Base-by-base conservation (phyloP, 1,140 invertebrate genomes). In the Choristoneura fumiferana region DNA sequence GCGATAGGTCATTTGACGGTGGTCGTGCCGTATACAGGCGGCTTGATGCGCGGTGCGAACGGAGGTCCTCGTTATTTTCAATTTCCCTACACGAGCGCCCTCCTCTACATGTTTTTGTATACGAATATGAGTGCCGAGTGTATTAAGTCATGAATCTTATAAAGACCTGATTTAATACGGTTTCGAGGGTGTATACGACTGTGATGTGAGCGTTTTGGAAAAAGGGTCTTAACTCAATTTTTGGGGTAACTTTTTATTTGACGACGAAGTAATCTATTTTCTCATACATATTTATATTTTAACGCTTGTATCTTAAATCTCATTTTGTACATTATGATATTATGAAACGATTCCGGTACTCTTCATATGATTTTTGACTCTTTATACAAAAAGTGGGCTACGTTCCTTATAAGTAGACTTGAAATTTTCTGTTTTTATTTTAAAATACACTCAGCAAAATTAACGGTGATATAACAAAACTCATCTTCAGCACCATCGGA, bases 91-190 rank as follows among this genome's bases (percentile, higher is more conserved):
- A 80, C 76, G 74, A 83, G 71, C 82, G 74, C 76, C 72, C 77
- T 77, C 72, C 62, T 59, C 74, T 79, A 67, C 78, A 81, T 74
- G 67, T 77, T 80, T 80, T 80, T 74, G 69, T 82, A 72, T 77
- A 76, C 70, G 62, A 77, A 76, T 81, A 78, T 76, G 69, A 84
- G 69, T 69, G 60, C 67, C 64, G 74, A 76, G 76, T 81, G 81
- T 84, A 85, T 85, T 84, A 87, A 84, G 71, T 73, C 66, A 80
- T 87, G 81, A 88, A 84, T 87, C 82, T 84, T 81, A 76, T 84
- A 81, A 83, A 81, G 81, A 77, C 75, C 67, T 77, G 76, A 77
- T 83, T 81, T 84, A 83, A 79, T 78, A 73, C 62, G 63, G 66
- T 71, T 36, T 29, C 38, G 58, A 53, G 54, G 55, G 60, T 39